Evolutionary conservation across 1,140 invertebrate species (phyloP).

Genomic region (Episyrphus balteatus): DNA sequence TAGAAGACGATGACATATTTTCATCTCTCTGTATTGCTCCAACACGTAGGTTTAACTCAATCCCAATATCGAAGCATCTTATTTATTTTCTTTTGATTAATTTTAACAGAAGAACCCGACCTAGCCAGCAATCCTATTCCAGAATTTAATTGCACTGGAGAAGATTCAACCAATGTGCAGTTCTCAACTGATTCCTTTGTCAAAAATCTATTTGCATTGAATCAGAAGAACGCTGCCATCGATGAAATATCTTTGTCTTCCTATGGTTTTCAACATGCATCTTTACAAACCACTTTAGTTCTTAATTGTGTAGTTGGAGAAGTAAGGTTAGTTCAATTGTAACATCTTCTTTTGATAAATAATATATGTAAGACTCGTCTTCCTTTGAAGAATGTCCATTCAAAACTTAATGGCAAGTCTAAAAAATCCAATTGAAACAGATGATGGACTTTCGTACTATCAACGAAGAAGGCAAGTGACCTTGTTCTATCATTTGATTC

Average conservation of each 20-base stretch:
- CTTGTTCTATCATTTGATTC: slow-evolving; percentile 20
- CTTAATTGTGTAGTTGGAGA: slow-evolving; percentile 15
- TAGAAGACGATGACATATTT: slow-evolving; percentile 30
- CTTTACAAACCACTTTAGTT: slow-evolving; percentile 8
- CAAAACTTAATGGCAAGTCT: slow-evolving; percentile 17
- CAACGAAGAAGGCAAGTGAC: slow-evolving; percentile 16
- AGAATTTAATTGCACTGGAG: slow-evolving; percentile 24
- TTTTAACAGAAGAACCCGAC: slow-evolving; percentile 5
- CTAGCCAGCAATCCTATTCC: slow-evolving; percentile 14
- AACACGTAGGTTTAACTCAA: slow-evolving; percentile 6
- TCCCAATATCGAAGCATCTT: background rate
- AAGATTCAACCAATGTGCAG: slow-evolving; percentile 13
- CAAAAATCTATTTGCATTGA: slow-evolving; percentile 13
- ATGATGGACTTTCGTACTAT: slow-evolving; percentile 10
- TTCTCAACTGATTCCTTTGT: slow-evolving; percentile 17
- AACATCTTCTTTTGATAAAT: background rate
- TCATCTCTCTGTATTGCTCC: slow-evolving; percentile 15
- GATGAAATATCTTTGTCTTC: slow-evolving; percentile 4
- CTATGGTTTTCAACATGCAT: slow-evolving; percentile 17
- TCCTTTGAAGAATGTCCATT: slow-evolving; percentile 18
- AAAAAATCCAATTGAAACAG: slow-evolving; percentile 1
- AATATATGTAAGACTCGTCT: background rate
- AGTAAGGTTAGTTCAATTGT: slow-evolving; percentile 15
- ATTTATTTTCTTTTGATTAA: too few relatives aligned
- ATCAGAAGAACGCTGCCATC: background rate